These are phyloP conservation scores for Danio aesculapii DNA, from an alignment of 2,797 vertebrate genomes.

Conservation along the genomic window DNA sequence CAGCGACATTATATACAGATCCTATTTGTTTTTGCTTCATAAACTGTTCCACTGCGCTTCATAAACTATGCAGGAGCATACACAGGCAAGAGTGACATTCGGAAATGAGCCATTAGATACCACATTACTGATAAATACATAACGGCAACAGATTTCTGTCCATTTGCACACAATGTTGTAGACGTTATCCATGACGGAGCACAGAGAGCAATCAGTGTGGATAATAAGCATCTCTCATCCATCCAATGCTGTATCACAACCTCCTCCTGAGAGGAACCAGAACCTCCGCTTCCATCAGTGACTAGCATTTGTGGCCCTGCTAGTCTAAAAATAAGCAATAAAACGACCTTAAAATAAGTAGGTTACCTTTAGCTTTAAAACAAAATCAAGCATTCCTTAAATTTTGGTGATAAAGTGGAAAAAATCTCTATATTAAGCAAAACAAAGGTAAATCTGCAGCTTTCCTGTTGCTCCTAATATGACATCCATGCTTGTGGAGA, in stretches of 20 bases:
- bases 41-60: neutral
- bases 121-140: slow-evolving; percentile 15
- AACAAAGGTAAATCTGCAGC: too few species aligned
- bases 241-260: neutral
- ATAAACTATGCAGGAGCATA: neutral
- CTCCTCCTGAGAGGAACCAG: neutral
- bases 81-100: neutral
- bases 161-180: slow-evolving; percentile 5
- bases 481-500: too few species aligned
- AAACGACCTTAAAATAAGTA: too few species aligned
- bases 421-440: too few species aligned
- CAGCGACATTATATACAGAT: too few species aligned
- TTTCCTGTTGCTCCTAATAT: too few species aligned
- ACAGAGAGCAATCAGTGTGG: slow-evolving; percentile 6
- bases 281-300: neutral
- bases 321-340: neutral
- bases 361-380: too few species aligned
- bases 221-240: neutral
- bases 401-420: too few species aligned
- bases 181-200: neutral
- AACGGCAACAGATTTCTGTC: neutral
- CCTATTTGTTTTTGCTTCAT: neutral
- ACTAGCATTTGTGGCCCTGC: neutral
- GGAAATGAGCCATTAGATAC: neutral
- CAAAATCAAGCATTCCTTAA: too few species aligned